Percentiles rank a stretch among this genome's conserved stretches.
These are phyloP conservation scores for Saccostrea glomerata DNA, from an alignment of 1,140 invertebrate species.

Conservation along the genomic window DNA sequence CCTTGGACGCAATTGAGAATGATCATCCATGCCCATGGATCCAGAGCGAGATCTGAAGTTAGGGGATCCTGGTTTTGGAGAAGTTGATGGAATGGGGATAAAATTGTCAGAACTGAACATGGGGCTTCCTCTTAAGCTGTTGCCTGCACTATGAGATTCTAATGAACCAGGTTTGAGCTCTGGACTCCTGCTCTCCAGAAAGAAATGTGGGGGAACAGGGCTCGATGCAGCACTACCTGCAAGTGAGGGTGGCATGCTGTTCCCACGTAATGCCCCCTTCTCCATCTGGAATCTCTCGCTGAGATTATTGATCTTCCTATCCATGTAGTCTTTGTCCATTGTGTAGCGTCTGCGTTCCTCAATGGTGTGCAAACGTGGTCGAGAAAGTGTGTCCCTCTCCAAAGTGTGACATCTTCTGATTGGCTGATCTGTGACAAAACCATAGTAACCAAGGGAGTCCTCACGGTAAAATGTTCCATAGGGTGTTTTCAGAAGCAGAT, in stretches of 20 bases:
- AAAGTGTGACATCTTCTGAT: constrained; percentile 73
- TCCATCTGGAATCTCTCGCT: constrained; percentile 68
- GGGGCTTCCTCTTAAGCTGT: constrained; percentile 67
- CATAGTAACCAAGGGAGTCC: constrained; percentile 71
- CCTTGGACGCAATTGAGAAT: constrained; percentile 65
- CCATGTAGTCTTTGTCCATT: constrained; percentile 72
- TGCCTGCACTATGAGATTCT: constrained; percentile 34
- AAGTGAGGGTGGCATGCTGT: constrained; percentile 72
- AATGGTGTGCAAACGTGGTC: constrained; percentile 71
- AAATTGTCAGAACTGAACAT: constrained; percentile 63
- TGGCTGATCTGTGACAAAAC: constrained; percentile 70
- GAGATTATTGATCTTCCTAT: constrained; percentile 70
- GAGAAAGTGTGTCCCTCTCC: constrained; percentile 71
- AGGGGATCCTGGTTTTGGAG: constrained; percentile 65
- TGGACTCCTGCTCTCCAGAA: constrained; percentile 61
- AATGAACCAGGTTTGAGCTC: constrained; percentile 70
- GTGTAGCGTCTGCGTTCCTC: constrained; percentile 73
- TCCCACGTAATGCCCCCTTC: constrained; percentile 64
- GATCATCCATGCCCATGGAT: constrained; percentile 71
- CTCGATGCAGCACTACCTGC: constrained; percentile 71
- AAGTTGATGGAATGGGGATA: constrained; percentile 65
- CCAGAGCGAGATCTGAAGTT: constrained; percentile 71
- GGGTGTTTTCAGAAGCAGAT: constrained; percentile 74
- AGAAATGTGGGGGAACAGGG: constrained; percentile 73
- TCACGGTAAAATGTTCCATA: constrained; percentile 76